Evolutionary conservation across 2,888 invertebrate genomes (phyloP).

Genomic region (Rhopalosiphum nymphaeae): DNA sequence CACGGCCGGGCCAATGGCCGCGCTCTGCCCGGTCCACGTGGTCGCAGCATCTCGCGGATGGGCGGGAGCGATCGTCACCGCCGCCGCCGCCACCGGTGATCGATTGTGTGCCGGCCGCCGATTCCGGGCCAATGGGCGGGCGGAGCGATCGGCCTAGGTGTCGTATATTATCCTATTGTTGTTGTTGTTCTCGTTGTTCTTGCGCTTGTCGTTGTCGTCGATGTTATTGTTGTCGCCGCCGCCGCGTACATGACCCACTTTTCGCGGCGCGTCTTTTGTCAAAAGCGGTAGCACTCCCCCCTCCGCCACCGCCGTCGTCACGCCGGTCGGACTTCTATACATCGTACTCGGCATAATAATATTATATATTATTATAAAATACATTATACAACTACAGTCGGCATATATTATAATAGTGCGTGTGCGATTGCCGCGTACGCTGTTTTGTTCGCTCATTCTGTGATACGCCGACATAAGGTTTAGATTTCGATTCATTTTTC

Average conservation of each 20-base stretch:
- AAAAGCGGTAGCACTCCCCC: not conserved
- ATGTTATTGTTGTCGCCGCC: not conserved
- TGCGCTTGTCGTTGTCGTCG: not conserved
- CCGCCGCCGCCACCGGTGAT: slow-evolving; percentile 13
- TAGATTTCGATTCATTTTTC: not conserved
- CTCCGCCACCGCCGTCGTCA: not conserved
- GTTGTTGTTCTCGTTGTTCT: not conserved
- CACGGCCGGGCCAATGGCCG: slow-evolving; percentile 43
- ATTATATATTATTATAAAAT: not conserved
- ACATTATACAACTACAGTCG: no score
- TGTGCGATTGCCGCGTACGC: not conserved
- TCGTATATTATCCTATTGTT: not conserved
- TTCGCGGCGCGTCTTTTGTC: slow-evolving; percentile 1
- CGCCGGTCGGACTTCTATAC: not conserved
- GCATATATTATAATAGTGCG: not conserved
- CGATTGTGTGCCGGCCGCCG: slow-evolving; percentile 43
- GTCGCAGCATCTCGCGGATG: slow-evolving; percentile 37
- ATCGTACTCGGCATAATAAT: not conserved
- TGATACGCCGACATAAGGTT: not conserved
- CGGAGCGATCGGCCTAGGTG: not conserved
- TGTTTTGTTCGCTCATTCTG: not conserved
- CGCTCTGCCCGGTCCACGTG: slow-evolving; percentile 21
- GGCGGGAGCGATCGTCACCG: not conserved
- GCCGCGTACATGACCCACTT: slow-evolving; percentile 10
- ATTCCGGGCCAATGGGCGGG: slow-evolving; percentile 51